Base-by-base conservation (phyloP, 1,140 invertebrate species). In the Drosophila orena region DNA sequence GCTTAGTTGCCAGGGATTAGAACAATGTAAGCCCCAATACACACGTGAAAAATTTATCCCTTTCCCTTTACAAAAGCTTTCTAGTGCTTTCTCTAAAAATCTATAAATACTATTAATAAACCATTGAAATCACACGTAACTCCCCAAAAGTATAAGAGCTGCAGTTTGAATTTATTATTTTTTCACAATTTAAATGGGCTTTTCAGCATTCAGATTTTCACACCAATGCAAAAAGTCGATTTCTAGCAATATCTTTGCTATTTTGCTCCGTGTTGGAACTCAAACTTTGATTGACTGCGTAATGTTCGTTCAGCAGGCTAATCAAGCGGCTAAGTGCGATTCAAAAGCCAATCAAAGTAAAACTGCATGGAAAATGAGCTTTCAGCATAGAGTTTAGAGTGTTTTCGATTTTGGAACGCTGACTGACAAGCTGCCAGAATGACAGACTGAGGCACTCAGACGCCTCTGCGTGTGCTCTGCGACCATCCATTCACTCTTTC, bases 281-380 rank as follows among this genome's bases (percentile, higher is more conserved):
- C 60, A 65, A 62, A 50, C 35, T 24, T 34, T 42, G 62, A 62
- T 34, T 60, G 60, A 62, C 54, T 62, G 34, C 24, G 46, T 22
- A 66, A 49, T 66, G 35, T 50, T 35, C 64, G 59, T 37, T 34
- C 14, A 62, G 38, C 37, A 24, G 10, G 34, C 68, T 72, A 72
- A 72, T 72, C 69, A 72, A 43, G 42, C 64, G 50, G 4, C 12
- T 40, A 70, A 70, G 66, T 70, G 52, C 66, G 65, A 49, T 40
- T 70, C 52, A 24, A 70, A 47, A 70, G 66, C 50, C 66, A 70
- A 70, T 70, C 66, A 56, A 70, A 70, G 50, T 49, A 70, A 70
- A 70, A 70, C 65, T 70, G 66, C 66, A 70, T 71, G 68, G 35
- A 56, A 70, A 71, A 71, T 71, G 68, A 71, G 50, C 65, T 57